Conservation (phyloP, 2,888 invertebrate species). For the Lithodes maja region DNA sequence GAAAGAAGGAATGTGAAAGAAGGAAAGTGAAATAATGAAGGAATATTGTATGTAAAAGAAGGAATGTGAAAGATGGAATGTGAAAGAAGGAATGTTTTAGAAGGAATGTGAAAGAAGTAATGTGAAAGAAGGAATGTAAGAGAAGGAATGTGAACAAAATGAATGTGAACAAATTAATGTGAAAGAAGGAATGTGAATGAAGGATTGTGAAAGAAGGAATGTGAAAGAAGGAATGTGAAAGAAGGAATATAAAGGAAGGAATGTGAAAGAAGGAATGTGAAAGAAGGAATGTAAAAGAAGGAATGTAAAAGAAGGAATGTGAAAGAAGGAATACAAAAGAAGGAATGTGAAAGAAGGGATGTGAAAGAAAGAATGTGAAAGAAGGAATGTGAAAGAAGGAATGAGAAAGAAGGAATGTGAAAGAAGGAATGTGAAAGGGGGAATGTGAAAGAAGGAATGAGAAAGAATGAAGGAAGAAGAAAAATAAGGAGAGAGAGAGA, state of each 20-base stretch:
- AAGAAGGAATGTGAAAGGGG: not conserved
- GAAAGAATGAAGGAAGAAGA: not conserved
- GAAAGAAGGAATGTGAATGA: not conserved
- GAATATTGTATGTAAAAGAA: not conserved
- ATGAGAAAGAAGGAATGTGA: not conserved
- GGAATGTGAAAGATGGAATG: not conserved
- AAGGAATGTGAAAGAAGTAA: not conserved
- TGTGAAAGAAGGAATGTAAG: not conserved
- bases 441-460: no score
- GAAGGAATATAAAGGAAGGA: not conserved
- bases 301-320: not conserved
- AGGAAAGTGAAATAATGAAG: no score
- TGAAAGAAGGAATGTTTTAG: not conserved
- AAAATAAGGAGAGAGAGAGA: not conserved
- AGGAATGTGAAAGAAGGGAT: not conserved
- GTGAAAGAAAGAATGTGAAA: not conserved
- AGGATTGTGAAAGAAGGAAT: not conserved
- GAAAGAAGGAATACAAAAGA: not conserved
- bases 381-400: not conserved
- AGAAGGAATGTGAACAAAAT: not conserved
- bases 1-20: not conserved
- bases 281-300: not conserved
- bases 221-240: not conserved
- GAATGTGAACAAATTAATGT: no score
- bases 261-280: not conserved